These are phyloP conservation scores for Lasius platythorax DNA, from an alignment of 2,888 invertebrate genomes.

Conservation along the genomic window DNA sequence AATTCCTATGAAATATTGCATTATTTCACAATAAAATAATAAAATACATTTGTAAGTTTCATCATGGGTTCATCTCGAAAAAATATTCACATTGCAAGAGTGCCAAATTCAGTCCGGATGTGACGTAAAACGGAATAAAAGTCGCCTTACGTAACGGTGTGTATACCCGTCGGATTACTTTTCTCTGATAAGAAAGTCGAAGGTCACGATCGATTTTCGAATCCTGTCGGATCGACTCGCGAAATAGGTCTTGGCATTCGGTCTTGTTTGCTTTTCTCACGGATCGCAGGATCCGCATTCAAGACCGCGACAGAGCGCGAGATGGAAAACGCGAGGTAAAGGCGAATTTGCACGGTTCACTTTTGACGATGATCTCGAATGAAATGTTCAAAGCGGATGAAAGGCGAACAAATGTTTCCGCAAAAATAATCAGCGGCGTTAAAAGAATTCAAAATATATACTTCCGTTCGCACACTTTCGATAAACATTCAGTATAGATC, in stretches of 20 bases:
- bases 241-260: conserved; percentile 56
- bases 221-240: conserved; percentile 28
- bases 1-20: not conserved
- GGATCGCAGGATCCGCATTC: conserved; percentile 39
- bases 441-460: conserved; percentile 11
- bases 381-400: conserved; percentile 2
- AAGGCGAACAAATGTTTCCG: conserved; percentile 8
- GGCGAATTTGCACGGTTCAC: conserved; percentile 38
- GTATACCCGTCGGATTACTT: conserved; percentile 39
- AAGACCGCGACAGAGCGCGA: not conserved
- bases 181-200: conserved; percentile 44
- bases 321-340: conserved; percentile 32
- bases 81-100: conserved; percentile 24
- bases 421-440: conserved; percentile 41
- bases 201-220: conserved; percentile 56
- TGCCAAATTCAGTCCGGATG: conserved; percentile 26
- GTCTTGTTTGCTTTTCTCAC: conserved; percentile 59
- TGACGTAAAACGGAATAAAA: conserved; percentile 51
- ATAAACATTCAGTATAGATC: conserved; percentile 3
- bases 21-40: conserved; percentile 6
- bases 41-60: conserved; percentile 1
- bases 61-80: not conserved
- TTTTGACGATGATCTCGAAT: conserved; percentile 35
- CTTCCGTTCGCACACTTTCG: conserved; percentile 21
- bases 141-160: conserved; percentile 30